Evolutionary conservation across 2,888 invertebrate species (phyloP).

Genomic region (Aporophyla nigra): DNA sequence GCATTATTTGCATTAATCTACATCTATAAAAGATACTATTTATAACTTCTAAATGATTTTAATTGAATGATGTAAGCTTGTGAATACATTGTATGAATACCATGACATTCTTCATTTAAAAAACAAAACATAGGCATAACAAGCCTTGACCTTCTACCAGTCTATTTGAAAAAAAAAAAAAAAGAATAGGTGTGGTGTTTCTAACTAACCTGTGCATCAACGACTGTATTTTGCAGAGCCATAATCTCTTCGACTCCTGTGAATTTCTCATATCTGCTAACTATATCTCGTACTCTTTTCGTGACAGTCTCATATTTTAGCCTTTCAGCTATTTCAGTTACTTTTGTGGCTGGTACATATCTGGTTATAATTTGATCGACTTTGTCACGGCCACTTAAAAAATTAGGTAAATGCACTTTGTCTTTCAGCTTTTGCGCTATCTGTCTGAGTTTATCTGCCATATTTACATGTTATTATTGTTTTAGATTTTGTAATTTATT

Average conservation of each 20-base stretch:
- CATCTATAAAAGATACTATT: slow-evolving; percentile 21
- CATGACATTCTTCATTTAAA: slow-evolving; percentile 1
- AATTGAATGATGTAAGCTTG: slow-evolving; percentile 41
- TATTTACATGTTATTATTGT: slow-evolving; percentile 81
- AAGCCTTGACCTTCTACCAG: slow-evolving; percentile 35
- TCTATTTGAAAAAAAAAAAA: background rate
- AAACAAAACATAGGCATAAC: slow-evolving; percentile 18
- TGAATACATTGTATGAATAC: slow-evolving; percentile 8
- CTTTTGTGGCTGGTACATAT: slow-evolving; percentile 82
- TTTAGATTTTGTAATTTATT: slow-evolving; percentile 61
- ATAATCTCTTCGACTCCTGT: slow-evolving; percentile 95
- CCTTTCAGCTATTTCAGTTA: slow-evolving; percentile 83
- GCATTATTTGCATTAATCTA: slow-evolving; percentile 33
- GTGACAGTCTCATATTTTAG: slow-evolving; percentile 81
- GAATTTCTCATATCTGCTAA: slow-evolving; percentile 93
- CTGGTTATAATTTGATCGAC: slow-evolving; percentile 84
- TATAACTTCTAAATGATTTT: slow-evolving; percentile 19
- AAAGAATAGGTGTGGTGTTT: background rate
- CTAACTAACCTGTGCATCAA: slow-evolving; percentile 92
- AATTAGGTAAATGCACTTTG: slow-evolving; percentile 79
- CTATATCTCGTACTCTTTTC: slow-evolving; percentile 85
- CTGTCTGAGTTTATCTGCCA: slow-evolving; percentile 86
- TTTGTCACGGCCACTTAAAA: slow-evolving; percentile 78
- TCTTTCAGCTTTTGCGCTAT: slow-evolving; percentile 83
- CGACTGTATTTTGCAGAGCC: slow-evolving; percentile 93